phyloP scores from a whole-genome alignment of 1,140 invertebrate genomes.

The Neodiprion lecontei region DNA sequence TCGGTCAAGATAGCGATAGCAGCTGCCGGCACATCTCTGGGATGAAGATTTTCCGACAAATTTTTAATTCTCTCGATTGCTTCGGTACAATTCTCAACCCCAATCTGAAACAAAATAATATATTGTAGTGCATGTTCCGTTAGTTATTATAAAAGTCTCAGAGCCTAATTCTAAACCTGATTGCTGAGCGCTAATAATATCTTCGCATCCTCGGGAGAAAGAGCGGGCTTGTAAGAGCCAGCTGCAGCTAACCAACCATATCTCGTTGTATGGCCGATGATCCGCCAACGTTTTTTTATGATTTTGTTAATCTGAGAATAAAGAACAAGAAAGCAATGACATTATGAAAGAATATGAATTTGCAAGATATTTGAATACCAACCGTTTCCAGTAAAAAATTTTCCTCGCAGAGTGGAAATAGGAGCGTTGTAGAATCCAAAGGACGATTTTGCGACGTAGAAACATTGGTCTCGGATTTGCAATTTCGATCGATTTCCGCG shows the following conservation, averaged over 20 bases:
- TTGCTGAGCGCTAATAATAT: slow-evolving; percentile 18
- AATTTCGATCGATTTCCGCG: background rate
- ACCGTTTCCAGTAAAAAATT: slow-evolving; percentile 9
- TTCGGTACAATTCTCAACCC: slow-evolving; percentile 21
- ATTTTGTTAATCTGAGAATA: slow-evolving; percentile 26
- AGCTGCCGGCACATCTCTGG: slow-evolving; percentile 16
- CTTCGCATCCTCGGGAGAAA: slow-evolving; percentile 19
- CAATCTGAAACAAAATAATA: slow-evolving; percentile 17
- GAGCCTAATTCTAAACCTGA: slow-evolving; percentile 15
- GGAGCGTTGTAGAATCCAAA: background rate
- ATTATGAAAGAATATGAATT: background rate
- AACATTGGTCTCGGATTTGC: background rate
- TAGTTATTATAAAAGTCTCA: background rate
- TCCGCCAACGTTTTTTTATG: slow-evolving; percentile 24
- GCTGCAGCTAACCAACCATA: slow-evolving; percentile 26
- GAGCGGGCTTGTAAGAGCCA: slow-evolving; percentile 14
- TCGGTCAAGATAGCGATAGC: slow-evolving; percentile 21
- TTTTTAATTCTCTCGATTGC: slow-evolving; percentile 21
- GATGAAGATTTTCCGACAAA: slow-evolving; percentile 16
- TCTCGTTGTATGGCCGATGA: slow-evolving; percentile 24
- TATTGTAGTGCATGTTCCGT: background rate
- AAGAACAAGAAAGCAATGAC: slow-evolving; percentile 13
- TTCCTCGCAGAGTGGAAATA: background rate
- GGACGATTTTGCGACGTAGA: background rate
- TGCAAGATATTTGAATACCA: background rate